phyloP scores from a whole-genome alignment of 2,888 invertebrate genomes.

The Clostera curtula region DNA sequence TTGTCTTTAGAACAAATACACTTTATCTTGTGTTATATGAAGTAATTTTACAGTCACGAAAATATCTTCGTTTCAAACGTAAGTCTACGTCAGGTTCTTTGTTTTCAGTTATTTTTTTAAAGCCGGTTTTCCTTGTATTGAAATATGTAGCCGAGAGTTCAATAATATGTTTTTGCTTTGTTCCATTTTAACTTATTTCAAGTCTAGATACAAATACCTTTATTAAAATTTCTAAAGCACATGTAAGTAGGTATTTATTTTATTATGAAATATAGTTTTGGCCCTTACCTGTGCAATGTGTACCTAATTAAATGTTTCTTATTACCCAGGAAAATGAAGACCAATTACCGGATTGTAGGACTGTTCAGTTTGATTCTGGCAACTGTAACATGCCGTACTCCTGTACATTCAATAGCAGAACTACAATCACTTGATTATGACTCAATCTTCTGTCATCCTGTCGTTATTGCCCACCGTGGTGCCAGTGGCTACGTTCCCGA shows the following conservation, averaged over 20 bases:
- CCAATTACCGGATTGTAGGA: slow-evolving; percentile 4
- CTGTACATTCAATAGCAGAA: background rate
- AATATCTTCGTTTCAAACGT: slow-evolving; percentile 8
- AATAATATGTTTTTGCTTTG: too few relatives aligned
- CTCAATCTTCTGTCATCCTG: slow-evolving; percentile 34
- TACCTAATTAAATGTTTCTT: too few relatives aligned
- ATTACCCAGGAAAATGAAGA: slow-evolving; percentile 20
- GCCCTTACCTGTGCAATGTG: too few relatives aligned
- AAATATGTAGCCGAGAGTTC: too few relatives aligned
- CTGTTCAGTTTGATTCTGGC: slow-evolving; percentile 5
- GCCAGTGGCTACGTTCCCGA: slow-evolving; percentile 65
- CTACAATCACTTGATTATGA: slow-evolving; percentile 9
- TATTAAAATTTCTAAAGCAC: too few relatives aligned
- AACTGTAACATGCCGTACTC: slow-evolving; percentile 1
- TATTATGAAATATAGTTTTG: too few relatives aligned
- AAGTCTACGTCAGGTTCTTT: slow-evolving; percentile 7
- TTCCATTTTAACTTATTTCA: too few relatives aligned
- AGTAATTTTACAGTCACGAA: slow-evolving; percentile 6
- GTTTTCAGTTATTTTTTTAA: background rate
- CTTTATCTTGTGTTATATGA: slow-evolving; percentile 8
- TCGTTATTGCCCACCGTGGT: slow-evolving; percentile 55
- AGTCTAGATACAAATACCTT: slow-evolving; percentile 2
- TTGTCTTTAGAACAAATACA: slow-evolving; percentile 6
- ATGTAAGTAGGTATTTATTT: too few relatives aligned
- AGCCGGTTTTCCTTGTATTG: too few relatives aligned